Conservation (phyloP, 2,797 vertebrate species). For the Lepilemur ruficaudatus region DNA sequence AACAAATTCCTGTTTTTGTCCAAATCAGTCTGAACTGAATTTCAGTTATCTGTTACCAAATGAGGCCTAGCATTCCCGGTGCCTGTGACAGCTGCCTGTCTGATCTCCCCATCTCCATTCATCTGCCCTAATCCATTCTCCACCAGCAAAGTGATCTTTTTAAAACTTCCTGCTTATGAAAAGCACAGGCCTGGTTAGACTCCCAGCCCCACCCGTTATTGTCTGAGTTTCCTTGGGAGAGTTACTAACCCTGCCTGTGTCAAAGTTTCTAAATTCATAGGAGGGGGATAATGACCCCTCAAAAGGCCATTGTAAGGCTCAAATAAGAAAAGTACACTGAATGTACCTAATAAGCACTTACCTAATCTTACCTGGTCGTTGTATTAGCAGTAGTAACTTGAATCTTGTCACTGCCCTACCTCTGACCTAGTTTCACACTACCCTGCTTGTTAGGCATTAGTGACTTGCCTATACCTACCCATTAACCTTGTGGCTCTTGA, state of each 20-base stretch:
- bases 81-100: neutral
- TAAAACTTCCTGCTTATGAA: neutral
- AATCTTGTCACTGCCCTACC: neutral
- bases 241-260: neutral
- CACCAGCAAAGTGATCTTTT: neutral
- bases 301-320: constrained; percentile 16
- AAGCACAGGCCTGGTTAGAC: neutral
- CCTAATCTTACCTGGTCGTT: neutral
- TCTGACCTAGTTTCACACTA: constrained; percentile 7
- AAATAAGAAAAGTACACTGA: constrained; percentile 8
- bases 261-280: neutral
- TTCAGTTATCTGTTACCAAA: neutral
- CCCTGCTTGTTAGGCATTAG: neutral
- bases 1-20: neutral
- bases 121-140: neutral
- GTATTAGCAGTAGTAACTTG: neutral
- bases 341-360: constrained; percentile 1
- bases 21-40: neutral
- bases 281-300: neutral
- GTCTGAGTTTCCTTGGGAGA: constrained; percentile 13
- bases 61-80: neutral
- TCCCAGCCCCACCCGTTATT: neutral
- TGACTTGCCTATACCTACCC: neutral
- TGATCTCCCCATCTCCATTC: neutral
- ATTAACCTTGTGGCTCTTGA: neutral